phyloP scores from a whole-genome alignment of 1,140 invertebrate genomes.

The Cataglyphis hispanica region DNA sequence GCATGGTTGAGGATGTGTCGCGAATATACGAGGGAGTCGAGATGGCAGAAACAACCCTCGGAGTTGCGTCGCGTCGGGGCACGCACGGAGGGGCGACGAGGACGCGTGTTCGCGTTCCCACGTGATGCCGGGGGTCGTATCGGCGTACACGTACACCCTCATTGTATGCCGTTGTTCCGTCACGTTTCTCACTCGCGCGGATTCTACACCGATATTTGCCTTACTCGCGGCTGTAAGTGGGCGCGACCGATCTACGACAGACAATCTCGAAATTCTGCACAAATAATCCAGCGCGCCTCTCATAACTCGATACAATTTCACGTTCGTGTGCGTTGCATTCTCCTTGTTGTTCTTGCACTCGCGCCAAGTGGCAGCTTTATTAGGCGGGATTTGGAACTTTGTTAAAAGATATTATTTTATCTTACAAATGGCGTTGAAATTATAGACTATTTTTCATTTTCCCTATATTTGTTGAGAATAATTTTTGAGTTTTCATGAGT shows the following conservation, averaged over 20 bases:
- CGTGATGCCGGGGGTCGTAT: conserved; percentile 66
- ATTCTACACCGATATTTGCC: conserved; percentile 73
- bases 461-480: background rate
- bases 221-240: conserved; percentile 45
- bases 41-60: conserved; percentile 57
- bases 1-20: conserved; percentile 28
- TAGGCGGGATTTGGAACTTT: background rate
- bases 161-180: conserved; percentile 57
- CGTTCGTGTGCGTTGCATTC: background rate
- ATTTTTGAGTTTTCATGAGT: background rate
- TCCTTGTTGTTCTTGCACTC: background rate
- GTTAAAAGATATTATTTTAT: background rate
- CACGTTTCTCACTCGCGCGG: conserved; percentile 67
- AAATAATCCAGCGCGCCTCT: conserved; percentile 52
- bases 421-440: background rate
- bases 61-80: conserved; percentile 47
- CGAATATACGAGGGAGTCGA: conserved; percentile 38
- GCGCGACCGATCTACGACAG: conserved; percentile 27
- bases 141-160: conserved; percentile 46
- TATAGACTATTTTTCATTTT: background rate
- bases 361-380: background rate
- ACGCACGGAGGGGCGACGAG: conserved; percentile 53
- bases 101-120: conserved; percentile 73
- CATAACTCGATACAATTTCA: background rate
- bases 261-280: conserved; percentile 57